phyloP scores from a whole-genome alignment of 2,113 vertebrate species.

The Oriolus oriolus region DNA sequence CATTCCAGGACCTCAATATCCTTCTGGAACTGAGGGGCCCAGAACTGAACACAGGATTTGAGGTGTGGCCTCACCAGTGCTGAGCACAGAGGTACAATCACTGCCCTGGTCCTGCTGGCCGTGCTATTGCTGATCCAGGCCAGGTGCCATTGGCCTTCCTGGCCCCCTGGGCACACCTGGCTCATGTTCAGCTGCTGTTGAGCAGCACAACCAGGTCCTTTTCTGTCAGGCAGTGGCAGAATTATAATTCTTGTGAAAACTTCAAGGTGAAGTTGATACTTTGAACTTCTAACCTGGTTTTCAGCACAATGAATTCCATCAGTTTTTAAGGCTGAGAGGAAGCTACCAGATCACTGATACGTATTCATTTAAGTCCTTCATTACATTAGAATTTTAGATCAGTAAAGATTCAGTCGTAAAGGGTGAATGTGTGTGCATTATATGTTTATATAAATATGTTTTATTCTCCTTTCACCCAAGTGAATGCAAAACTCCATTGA shows the following conservation, averaged over 20 bases:
- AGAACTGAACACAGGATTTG: background rate
- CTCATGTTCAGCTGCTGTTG: background rate
- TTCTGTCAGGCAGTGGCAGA: background rate
- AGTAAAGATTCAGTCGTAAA: background rate
- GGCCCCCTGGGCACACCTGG: background rate
- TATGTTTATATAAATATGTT: background rate
- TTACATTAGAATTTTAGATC: conserved; percentile 6
- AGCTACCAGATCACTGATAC: background rate
- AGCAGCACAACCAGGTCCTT: accelerated
- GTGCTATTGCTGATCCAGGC: background rate
- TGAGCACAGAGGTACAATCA: accelerated
- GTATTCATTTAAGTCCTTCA: background rate
- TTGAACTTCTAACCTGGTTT: background rate
- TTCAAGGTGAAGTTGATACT: background rate
- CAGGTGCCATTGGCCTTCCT: background rate
- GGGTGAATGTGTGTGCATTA: background rate
- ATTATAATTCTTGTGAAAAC: background rate
- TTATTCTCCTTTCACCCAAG: background rate
- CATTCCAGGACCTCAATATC: accelerated
- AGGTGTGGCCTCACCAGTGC: background rate
- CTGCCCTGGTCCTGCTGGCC: background rate
- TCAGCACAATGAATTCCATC: conserved; percentile 7
- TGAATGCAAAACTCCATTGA: background rate
- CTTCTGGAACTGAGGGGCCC: accelerated
- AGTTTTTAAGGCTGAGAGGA: background rate